Percentiles rank a stretch among this genome's conserved stretches.
phyloP scores from a whole-genome alignment of 2,113 vertebrate species.

The Pygathrix nemaeus region DNA sequence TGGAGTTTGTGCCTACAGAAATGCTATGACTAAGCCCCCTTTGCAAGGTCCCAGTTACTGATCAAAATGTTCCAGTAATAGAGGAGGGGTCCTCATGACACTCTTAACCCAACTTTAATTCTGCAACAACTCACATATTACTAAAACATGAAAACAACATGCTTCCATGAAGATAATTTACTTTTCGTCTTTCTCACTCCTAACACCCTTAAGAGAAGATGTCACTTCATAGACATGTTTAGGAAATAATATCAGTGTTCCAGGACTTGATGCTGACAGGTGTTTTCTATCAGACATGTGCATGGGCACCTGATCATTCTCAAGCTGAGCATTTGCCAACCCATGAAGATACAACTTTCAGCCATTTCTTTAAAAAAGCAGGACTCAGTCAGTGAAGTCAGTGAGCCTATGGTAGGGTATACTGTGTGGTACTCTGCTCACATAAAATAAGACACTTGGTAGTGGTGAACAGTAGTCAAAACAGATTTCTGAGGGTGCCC shows the following conservation, averaged over 20 bases:
- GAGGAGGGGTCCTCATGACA: neutral
- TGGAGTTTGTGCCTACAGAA: slow-evolving; percentile 40
- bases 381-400: neutral
- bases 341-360: neutral
- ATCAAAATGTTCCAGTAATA: neutral
- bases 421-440: neutral
- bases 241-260: neutral
- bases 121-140: neutral
- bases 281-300: neutral
- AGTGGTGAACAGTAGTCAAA: neutral
- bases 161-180: slow-evolving; percentile 16
- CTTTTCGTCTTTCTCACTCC: neutral
- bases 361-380: slow-evolving; percentile 8
- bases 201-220: slow-evolving; percentile 21
- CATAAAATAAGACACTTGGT: neutral
- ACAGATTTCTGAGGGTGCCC: neutral
- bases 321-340: neutral
- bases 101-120: neutral
- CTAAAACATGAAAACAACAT: neutral
- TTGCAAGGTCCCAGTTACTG: neutral
- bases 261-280: neutral
- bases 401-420: neutral
- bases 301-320: neutral
- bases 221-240: neutral
- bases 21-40: neutral